Evolutionary conservation across 2,888 invertebrate genomes (phyloP).

Genomic region (Drosophila basisetae): DNA sequence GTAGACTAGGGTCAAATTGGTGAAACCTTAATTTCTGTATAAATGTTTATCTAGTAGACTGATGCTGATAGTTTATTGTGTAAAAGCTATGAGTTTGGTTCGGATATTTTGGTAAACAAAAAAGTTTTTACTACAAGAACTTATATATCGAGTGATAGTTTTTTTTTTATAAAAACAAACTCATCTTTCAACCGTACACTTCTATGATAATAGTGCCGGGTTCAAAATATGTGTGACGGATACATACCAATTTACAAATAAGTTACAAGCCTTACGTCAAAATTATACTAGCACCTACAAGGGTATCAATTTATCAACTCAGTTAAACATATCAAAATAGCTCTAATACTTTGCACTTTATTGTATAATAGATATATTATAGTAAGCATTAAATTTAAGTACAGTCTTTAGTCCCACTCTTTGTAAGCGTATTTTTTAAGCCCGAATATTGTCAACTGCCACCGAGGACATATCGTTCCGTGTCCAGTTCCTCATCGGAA

Average conservation of each 20-base stretch:
- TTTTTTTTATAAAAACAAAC: neutral
- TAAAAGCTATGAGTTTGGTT: too few relatives aligned
- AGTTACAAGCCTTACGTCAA: neutral
- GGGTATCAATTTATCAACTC: neutral
- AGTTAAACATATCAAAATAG: neutral
- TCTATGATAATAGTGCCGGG: neutral
- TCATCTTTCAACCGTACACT: neutral
- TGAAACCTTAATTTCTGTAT: too few relatives aligned
- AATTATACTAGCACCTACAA: neutral
- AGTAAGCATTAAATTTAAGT: slow-evolving; percentile 20
- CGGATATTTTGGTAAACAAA: too few relatives aligned
- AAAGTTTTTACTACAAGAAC: too few relatives aligned
- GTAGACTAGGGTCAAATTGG: too few relatives aligned
- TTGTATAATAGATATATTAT: slow-evolving; percentile 2
- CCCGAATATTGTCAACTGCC: slow-evolving; percentile 45
- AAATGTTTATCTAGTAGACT: too few relatives aligned
- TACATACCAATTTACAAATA: neutral
- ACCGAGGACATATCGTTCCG: slow-evolving; percentile 72
- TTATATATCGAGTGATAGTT: too few relatives aligned
- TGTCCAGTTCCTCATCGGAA: slow-evolving; percentile 70
- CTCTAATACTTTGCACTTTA: neutral
- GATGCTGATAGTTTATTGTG: too few relatives aligned
- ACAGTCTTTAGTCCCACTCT: slow-evolving; percentile 64
- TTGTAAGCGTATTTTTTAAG: slow-evolving; percentile 55
- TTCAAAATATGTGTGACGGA: neutral